Evolutionary conservation across 2,888 invertebrate genomes (phyloP).

Genomic region (Caradrina kadenii): DNA sequence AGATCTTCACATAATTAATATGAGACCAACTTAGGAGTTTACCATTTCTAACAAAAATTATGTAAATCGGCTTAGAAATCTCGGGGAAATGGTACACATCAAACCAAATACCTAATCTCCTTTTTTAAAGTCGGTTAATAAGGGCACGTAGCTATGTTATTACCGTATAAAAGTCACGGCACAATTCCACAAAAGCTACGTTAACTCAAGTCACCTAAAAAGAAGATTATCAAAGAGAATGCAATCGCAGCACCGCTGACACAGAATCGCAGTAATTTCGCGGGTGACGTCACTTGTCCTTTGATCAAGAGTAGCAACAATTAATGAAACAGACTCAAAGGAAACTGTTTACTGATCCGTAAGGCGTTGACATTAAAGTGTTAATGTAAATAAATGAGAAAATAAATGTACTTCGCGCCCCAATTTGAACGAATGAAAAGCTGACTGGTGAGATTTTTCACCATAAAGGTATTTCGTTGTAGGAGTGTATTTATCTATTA

Average conservation of each 20-base stretch:
- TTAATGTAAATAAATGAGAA: neutral
- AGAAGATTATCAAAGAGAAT: neutral
- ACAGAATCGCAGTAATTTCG: conserved; percentile 28
- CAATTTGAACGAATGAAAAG: neutral
- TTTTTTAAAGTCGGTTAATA: no score
- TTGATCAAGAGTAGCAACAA: conserved; percentile 38
- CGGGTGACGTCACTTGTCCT: conserved; percentile 25
- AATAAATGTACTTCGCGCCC: neutral
- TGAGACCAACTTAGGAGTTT: no score
- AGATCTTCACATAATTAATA: no score
- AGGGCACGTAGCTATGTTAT: neutral
- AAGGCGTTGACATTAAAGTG: conserved; percentile 6
- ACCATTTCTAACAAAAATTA: no score
- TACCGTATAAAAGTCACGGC: neutral
- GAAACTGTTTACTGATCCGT: conserved; percentile 17
- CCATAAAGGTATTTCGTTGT: neutral
- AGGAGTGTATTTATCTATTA: no score
- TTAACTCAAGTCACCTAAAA: neutral
- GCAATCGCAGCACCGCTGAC: conserved; percentile 13
- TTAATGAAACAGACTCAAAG: conserved; percentile 32
- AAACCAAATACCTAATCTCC: no score
- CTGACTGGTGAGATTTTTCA: neutral
- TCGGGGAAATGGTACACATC: no score
- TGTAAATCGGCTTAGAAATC: no score
- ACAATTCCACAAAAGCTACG: neutral